Conservation (phyloP, 2,797 vertebrate genomes). For the Bradypus variegatus region DNA sequence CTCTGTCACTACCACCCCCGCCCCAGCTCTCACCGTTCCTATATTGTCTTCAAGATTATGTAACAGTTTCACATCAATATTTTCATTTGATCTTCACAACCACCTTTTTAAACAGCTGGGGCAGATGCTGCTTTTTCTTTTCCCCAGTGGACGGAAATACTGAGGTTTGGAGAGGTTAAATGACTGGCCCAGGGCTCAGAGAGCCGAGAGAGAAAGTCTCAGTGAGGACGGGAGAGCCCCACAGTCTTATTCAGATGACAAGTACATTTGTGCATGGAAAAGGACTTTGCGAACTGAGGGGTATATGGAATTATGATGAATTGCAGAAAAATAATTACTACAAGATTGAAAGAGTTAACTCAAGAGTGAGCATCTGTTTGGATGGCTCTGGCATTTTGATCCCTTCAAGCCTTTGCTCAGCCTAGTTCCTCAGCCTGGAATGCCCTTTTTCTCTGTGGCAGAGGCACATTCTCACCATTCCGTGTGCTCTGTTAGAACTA, state of each 20-base stretch:
- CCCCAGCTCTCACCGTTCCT: not conserved
- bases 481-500: not conserved
- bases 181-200: not conserved
- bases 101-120: not conserved
- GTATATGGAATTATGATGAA: not conserved
- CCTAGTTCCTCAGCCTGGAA: not conserved
- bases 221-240: not conserved
- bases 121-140: not conserved
- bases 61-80: not conserved
- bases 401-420: rapidly evolving
- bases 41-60: not conserved
- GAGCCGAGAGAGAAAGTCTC: not conserved
- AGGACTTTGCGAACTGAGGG: not conserved
- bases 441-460: not conserved
- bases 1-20: not conserved
- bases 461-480: not conserved
- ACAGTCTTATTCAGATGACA: not conserved
- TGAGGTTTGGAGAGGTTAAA: not conserved
- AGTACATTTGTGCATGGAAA: not conserved
- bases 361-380: no score
- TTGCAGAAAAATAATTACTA: not conserved
- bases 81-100: not conserved
- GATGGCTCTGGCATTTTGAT: not conserved
- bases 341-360: not conserved
- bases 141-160: not conserved